phyloP scores from a whole-genome alignment of 2,797 vertebrate genomes.

The Tadarida brasiliensis region DNA sequence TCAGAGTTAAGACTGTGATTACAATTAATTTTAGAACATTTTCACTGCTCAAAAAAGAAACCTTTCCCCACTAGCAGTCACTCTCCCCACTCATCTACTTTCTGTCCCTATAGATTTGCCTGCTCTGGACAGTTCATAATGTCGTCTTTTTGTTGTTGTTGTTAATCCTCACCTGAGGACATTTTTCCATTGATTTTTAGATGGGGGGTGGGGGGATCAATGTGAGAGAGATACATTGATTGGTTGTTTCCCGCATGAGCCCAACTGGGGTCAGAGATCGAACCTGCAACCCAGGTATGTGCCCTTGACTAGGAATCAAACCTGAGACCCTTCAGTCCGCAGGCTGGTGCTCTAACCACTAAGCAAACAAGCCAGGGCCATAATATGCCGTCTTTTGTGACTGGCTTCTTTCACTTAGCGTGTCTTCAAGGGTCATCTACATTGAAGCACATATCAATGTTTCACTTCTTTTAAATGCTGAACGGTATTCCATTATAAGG shows the following conservation, averaged over 20 bases:
- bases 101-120: background rate
- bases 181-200: too few species aligned
- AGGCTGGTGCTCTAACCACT: too few species aligned
- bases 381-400: background rate
- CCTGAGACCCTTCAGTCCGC: too few species aligned
- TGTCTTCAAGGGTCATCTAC: background rate
- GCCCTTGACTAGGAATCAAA: too few species aligned
- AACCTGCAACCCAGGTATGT: too few species aligned
- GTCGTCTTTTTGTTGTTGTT: background rate
- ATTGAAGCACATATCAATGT: background rate
- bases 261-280: too few species aligned
- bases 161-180: too few species aligned
- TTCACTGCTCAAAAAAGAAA: background rate
- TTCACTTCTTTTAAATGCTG: conserved; percentile 2
- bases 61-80: background rate
- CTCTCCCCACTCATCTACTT: background rate
- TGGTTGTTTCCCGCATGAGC: too few species aligned
- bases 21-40: background rate
- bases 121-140: background rate
- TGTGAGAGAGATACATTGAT: too few species aligned
- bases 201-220: too few species aligned
- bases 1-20: conserved; percentile 13
- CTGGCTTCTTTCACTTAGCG: background rate
- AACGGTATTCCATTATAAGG: background rate
- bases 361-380: background rate